Percentiles rank a stretch among this genome's conserved stretches.
phyloP scores from a whole-genome alignment of 2,113 vertebrate genomes.

The Lampris megalopsis region DNA sequence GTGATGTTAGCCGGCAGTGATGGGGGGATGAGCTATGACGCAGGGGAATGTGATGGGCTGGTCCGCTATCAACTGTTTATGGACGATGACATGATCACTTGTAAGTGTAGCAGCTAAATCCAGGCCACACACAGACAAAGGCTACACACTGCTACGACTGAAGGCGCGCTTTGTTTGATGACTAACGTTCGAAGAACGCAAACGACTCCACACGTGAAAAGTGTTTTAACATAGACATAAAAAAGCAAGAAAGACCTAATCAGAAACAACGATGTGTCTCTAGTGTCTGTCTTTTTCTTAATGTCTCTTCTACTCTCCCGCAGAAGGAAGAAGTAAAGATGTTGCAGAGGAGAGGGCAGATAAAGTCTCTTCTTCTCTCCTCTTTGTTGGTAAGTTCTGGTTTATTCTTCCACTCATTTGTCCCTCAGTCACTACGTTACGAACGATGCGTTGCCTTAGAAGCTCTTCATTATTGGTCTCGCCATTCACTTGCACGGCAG shows the following conservation, averaged over 20 bases:
- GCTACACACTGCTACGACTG: conserved; percentile 32
- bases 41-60: conserved; percentile 45
- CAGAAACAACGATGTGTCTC: no score
- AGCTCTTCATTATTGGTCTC: no score
- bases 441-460: neutral
- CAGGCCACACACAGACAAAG: conserved; percentile 58
- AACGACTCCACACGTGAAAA: conserved; percentile 2
- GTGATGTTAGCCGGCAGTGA: conserved; percentile 61
- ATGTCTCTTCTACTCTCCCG: conserved; percentile 28
- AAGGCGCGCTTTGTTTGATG: conserved; percentile 22
- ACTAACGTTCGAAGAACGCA: conserved; percentile 27
- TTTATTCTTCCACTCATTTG: neutral
- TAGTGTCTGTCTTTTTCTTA: conserved; percentile 6
- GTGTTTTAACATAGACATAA: conserved; percentile 5
- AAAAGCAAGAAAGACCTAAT: neutral
- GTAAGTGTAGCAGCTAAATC: conserved; percentile 56
- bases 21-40: conserved; percentile 52
- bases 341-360: conserved; percentile 79
- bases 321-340: conserved; percentile 85
- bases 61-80: conserved; percentile 65
- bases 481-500: no score
- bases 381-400: conserved; percentile 87
- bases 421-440: neutral
- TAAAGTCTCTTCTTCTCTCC: conserved; percentile 84
- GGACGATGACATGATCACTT: conserved; percentile 59